Evolutionary conservation across 2,888 invertebrate species (phyloP), one percentile per base, ranked within the genome.

Genomic region (Chrysolina americana): DNA sequence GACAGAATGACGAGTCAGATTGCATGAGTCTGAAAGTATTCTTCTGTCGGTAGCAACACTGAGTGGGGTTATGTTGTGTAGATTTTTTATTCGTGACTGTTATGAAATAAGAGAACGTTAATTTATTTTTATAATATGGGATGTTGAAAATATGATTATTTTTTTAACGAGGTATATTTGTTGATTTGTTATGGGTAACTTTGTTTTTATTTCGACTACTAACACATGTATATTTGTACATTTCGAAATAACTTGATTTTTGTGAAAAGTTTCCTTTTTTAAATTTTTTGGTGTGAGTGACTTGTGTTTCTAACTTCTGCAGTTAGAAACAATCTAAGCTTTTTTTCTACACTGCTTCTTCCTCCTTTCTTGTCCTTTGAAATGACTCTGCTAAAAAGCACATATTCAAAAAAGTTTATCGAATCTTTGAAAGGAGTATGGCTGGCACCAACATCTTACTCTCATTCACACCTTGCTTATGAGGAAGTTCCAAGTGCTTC

Each of bases 61-160:
- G 19, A 17, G 53, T 53, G 19, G 36, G 36, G 53, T 53, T 53
- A 36, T 68, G 28, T 68, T 53, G 36, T 53, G 41, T 59, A 59
- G 59, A 59, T 68, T 68, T 41, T 68, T 48, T 44, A 66, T 59
- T 59, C 53, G 63, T 63, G 68, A 72, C 72, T 72, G 72, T 73
- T 66, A 65, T 53, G 53, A 41, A 53, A 47, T 76, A 73, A 69
- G 68, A 63, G 68, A 59, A 73, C 68, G 73, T 75, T 75, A 77
- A 77, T 77, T 75, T 77, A 77, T 77, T 77, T 77, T 77, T 77
- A 73, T 73, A 77, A 72, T 74, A 71, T 71, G 74, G 74, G 66
- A 75, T 74, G 77, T 75, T 74, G 65, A 75, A 75, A 75, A 74
- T 75, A 69, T 71, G 64, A 74, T 70, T 68, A 68, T 68, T 68